Conservation (phyloP, 2,797 vertebrate genomes). For the Fundulus diaphanus region DNA sequence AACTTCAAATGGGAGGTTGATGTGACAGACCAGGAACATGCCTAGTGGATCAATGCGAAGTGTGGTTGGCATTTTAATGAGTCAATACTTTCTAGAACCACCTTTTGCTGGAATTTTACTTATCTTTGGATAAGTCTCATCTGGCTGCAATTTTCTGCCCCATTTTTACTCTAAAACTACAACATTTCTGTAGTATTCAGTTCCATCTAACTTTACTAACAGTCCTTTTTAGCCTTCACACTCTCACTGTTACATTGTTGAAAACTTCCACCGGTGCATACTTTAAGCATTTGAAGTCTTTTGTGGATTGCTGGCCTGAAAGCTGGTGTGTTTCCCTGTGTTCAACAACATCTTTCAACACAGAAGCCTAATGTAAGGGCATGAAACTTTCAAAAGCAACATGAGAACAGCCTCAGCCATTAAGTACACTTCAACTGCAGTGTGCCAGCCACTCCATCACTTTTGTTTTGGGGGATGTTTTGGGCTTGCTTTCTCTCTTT, state of each 20-base stretch:
- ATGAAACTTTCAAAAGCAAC: slow-evolving; percentile 53
- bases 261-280: not conserved
- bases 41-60: too few species aligned
- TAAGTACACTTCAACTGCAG: slow-evolving; percentile 34
- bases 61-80: too few species aligned
- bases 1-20: too few species aligned
- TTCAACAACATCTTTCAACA: slow-evolving; percentile 35
- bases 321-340: slow-evolving; percentile 16
- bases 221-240: not conserved
- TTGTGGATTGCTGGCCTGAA: slow-evolving; percentile 30
- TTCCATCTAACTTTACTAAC: not conserved
- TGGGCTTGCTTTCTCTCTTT: slow-evolving; percentile 11
- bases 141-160: too few species aligned
- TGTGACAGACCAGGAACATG: too few species aligned
- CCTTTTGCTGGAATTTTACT: too few species aligned
- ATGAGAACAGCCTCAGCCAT: slow-evolving; percentile 34
- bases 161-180: too few species aligned
- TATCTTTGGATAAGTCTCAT: too few species aligned
- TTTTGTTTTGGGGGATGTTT: slow-evolving; percentile 27
- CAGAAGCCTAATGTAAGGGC: slow-evolving; percentile 18
- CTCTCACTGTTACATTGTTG: not conserved
- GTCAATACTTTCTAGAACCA: too few species aligned
- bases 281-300: slow-evolving; percentile 17
- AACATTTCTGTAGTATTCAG: not conserved
- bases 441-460: slow-evolving; percentile 4